A percentile compares a stretch with the other conserved stretches of the same genome.
phyloP scores from a whole-genome alignment of 1,140 invertebrate genomes.

The Drosophila santomea region DNA sequence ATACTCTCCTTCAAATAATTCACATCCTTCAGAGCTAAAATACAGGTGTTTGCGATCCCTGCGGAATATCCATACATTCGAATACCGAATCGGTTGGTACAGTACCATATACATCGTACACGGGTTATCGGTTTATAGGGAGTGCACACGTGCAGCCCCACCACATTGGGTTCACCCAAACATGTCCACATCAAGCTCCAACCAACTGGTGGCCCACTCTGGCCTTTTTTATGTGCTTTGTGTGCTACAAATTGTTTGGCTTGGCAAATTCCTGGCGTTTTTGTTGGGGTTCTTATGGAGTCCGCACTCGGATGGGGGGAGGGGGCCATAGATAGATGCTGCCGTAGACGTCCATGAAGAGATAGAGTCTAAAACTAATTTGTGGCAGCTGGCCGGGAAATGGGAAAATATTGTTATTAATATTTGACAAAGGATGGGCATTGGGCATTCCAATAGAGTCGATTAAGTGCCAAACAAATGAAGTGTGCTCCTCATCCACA shows the following conservation, averaged over 20 bases:
- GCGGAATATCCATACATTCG: no score
- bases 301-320: conserved; percentile 12
- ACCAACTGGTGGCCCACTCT: not conserved
- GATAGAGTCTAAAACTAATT: conserved; percentile 78
- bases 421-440: conserved; percentile 50
- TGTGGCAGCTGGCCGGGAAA: conserved; percentile 40
- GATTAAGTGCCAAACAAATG: conserved; percentile 4
- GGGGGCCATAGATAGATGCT: not conserved
- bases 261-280: conserved; percentile 73
- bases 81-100: not conserved
- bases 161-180: conserved; percentile 11
- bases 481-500: not conserved
- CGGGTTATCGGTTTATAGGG: not conserved
- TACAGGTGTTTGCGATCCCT: no score
- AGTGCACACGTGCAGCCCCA: conserved; percentile 22
- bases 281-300: conserved; percentile 78
- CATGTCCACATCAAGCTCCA: not conserved
- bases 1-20: no score
- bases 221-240: conserved; percentile 62
- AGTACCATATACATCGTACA: not conserved
- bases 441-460: conserved; percentile 9
- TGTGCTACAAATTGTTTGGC: conserved; percentile 81
- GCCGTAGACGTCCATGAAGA: conserved; percentile 45
- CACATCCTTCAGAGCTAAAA: no score
- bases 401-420: conserved; percentile 73